Base-by-base conservation (phyloP, 2,113 vertebrate genomes). In the Salvelinus namaycush region DNA sequence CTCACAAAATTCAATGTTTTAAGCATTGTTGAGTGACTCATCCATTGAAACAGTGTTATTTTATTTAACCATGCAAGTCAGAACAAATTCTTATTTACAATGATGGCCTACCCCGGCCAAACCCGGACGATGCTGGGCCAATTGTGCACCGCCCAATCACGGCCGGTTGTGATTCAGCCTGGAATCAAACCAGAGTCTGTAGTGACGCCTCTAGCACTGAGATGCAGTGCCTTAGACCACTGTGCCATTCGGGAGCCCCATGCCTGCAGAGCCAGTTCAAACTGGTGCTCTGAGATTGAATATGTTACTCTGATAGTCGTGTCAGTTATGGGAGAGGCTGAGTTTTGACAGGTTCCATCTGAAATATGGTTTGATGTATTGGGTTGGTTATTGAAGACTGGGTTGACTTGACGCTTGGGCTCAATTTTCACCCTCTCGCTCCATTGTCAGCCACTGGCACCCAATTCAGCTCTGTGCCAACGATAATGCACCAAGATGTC, bases 401-500 rank as follows among this genome's bases (percentile, higher is more conserved):
- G 83, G 75, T 75, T 87, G 86, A 87, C 78, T 68, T 68, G 76
- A 75, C 24, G 82, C 77, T 75, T 39, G 62, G 39, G 81, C 78
- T 90, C 87, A 88, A 91, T 91, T 90, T 88, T 89, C 80, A 82
- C 81, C 87, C 76, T 86, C 76, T 54, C 65, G 78, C 64, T 70
- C 24, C 44, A 49, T 69, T 83, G 85, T 84, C 84, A 77, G 79
- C 84, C 85, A 87, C 49, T 26, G 60, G 77, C 68, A 66, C 76
- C 72, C 67, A 76, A 76, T 77, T 72, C 27, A 39, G 68, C 39
- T 48, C 72, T 57, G 51, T 67, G 73, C 76, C 82, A 77, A 71
- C 51, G 51, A 66, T 26, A 44, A 9, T 44, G 65, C 34, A 67
- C 77, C 51, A 64, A 51, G 68, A 26, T 39, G 76, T 68, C 73